Evolutionary conservation across 92 coral and sea anemone genomes (phyloP).

Genomic region (Actinostola sp.): DNA sequence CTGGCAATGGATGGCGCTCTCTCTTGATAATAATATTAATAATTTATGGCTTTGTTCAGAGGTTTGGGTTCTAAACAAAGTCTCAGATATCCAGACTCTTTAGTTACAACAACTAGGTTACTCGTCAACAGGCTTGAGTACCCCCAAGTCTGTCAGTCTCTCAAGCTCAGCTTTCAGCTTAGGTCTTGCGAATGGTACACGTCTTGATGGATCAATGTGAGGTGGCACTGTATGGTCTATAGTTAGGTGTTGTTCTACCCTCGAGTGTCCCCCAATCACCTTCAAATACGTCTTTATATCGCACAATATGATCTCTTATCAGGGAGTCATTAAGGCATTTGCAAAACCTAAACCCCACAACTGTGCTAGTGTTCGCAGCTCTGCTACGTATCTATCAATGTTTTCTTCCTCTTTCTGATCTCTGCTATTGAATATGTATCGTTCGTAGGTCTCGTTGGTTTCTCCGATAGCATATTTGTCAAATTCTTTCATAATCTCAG

Average conservation of each 20-base stretch:
- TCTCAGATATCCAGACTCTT: slow-evolving; percentile 46
- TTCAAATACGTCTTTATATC: slow-evolving; percentile 44
- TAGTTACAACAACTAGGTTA: slow-evolving; percentile 37
- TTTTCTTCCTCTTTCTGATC: no score
- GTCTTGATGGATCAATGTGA: slow-evolving; percentile 17
- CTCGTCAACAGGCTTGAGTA: slow-evolving; percentile 31
- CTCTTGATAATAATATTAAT: no score
- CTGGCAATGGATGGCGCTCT: slow-evolving; percentile 53
- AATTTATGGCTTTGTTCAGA: slow-evolving; percentile 48
- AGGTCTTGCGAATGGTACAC: slow-evolving; percentile 35
- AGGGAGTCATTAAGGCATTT: no score
- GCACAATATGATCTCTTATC: no score
- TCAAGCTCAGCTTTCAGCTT: slow-evolving; percentile 39
- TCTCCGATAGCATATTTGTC: no score
- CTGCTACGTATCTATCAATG: no score
- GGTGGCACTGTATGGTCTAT: slow-evolving; percentile 38
- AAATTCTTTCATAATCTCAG: no score
- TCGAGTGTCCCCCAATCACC: slow-evolving; percentile 45
- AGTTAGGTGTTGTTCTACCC: slow-evolving; percentile 30
- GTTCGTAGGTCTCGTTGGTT: no score
- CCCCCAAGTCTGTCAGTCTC: slow-evolving; percentile 45
- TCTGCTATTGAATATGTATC: no score
- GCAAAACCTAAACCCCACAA: no score
- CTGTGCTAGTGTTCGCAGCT: no score
- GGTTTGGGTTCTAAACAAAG: slow-evolving; percentile 50